These are phyloP conservation scores for Hemiprocne comata DNA, from an alignment of 2,113 vertebrate species.

Conservation along the genomic window DNA sequence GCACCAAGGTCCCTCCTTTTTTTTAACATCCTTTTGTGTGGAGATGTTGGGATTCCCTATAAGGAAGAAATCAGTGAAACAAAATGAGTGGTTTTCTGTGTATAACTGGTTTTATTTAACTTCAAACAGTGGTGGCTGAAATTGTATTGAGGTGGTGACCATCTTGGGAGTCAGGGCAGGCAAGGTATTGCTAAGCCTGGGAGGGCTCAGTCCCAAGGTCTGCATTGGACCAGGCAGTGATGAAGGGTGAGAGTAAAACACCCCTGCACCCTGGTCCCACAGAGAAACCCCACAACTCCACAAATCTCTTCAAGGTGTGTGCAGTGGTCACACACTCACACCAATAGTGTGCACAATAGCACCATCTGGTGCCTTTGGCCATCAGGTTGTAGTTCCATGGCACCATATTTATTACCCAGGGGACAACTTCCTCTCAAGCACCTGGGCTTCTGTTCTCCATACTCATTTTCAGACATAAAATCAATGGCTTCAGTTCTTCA, in stretches of 20 bases:
- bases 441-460: neutral
- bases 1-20: neutral
- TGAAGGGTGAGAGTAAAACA: neutral
- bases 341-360: slow-evolving; percentile 56
- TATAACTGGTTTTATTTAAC: neutral
- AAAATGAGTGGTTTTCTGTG: neutral
- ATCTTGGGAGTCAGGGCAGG: fast-evolving
- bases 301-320: neutral
- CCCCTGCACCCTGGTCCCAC: neutral
- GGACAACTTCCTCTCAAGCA: neutral
- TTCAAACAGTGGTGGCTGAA: neutral
- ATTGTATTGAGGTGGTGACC: fast-evolving
- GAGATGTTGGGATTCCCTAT: neutral
- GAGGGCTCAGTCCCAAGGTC: neutral
- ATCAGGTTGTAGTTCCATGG: slow-evolving; percentile 8
- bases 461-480: neutral
- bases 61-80: neutral
- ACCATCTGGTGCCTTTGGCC: slow-evolving; percentile 60
- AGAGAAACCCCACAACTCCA: neutral
- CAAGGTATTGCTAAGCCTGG: fast-evolving
- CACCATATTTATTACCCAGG: slow-evolving; percentile 34
- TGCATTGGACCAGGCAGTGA: neutral
- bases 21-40: neutral
- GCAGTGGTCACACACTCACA: fast-evolving
- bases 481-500: neutral